These are phyloP conservation scores for Steinernema feltiae DNA, from an alignment of 1,140 invertebrate genomes.

Conservation along the genomic window DNA sequence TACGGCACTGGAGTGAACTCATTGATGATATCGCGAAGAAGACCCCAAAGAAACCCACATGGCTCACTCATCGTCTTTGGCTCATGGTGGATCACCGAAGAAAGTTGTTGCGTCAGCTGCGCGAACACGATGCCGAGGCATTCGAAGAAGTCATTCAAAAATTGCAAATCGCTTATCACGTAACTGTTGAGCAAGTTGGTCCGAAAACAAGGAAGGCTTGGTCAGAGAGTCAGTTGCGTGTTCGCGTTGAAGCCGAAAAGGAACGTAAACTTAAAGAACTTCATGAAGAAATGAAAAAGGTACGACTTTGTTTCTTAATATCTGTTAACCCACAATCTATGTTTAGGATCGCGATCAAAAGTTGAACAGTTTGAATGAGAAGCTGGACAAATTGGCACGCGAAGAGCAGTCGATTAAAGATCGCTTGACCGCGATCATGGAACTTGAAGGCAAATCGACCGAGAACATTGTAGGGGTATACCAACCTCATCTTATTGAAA, in stretches of 20 bases:
- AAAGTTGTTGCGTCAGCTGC: conserved; percentile 43
- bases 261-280: conserved; percentile 45
- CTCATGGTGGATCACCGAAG: conserved; percentile 44
- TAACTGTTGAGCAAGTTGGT: conserved; percentile 34
- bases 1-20: conserved; percentile 54
- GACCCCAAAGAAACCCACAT: conserved; percentile 46
- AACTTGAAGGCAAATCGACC: conserved; percentile 25
- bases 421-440: conserved; percentile 1
- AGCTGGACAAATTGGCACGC: conserved; percentile 10
- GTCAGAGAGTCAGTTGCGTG: conserved; percentile 46
- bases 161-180: conserved; percentile 54
- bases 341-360: conserved; percentile 25
- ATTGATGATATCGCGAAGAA: conserved; percentile 43
- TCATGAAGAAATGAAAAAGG: conserved; percentile 38
- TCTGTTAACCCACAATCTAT: conserved; percentile 16
- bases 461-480: conserved; percentile 29
- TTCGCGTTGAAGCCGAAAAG: conserved; percentile 49
- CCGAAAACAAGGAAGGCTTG: conserved; percentile 44
- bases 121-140: conserved; percentile 47
- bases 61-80: conserved; percentile 45
- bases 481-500: conserved; percentile 39
- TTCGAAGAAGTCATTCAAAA: conserved; percentile 46
- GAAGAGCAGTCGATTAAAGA: conserved; percentile 16
- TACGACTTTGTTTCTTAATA: conserved; percentile 10
- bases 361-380: conserved; percentile 1